A percentile compares a stretch with the other conserved stretches of the same genome.
phyloP scores from a whole-genome alignment of 64 coral and sea anemone species.

The Exaiptasia diaphana region DNA sequence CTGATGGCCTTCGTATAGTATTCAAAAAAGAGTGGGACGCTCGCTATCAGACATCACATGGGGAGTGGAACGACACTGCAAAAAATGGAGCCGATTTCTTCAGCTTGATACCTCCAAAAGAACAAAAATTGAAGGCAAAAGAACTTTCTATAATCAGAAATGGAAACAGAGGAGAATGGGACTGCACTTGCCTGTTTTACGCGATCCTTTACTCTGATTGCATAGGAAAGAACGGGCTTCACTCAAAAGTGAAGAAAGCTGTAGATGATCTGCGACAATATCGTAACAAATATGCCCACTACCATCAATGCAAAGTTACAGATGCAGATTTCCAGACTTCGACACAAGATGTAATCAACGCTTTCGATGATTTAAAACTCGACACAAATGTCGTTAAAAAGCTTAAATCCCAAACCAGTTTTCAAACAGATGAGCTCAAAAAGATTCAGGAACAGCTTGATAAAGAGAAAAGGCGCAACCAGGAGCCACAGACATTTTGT shows the following conservation, averaged over 20 bases:
- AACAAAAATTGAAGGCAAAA: not conserved
- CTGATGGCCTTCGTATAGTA: not conserved
- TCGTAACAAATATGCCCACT: conserved; percentile 18
- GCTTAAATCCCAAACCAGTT: conserved; percentile 17
- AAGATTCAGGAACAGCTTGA: not conserved
- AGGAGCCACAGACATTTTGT: conserved; percentile 11
- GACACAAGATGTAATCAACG: not conserved
- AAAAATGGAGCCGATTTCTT: not conserved
- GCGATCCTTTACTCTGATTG: conserved; percentile 48
- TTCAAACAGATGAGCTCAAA: conserved; percentile 6
- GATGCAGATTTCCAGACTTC: not conserved
- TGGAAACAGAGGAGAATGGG: conserved; percentile 21
- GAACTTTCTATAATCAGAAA: not conserved
- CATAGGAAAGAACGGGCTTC: not conserved
- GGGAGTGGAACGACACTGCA: conserved; percentile 21
- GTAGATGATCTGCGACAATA: conserved; percentile 18
- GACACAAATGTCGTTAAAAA: not conserved
- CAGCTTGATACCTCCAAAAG: not conserved
- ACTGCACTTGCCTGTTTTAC: conserved; percentile 41
- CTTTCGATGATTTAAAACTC: conserved; percentile 7
- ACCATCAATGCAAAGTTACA: not conserved
- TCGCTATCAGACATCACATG: conserved; percentile 12
- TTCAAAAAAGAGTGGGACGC: conserved; percentile 40
- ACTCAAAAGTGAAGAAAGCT: not conserved
- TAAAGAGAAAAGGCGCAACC: conserved; percentile 3